These are phyloP conservation scores for Drosophila watanabei DNA, from an alignment of 1,140 invertebrate species.

Conservation along the genomic window DNA sequence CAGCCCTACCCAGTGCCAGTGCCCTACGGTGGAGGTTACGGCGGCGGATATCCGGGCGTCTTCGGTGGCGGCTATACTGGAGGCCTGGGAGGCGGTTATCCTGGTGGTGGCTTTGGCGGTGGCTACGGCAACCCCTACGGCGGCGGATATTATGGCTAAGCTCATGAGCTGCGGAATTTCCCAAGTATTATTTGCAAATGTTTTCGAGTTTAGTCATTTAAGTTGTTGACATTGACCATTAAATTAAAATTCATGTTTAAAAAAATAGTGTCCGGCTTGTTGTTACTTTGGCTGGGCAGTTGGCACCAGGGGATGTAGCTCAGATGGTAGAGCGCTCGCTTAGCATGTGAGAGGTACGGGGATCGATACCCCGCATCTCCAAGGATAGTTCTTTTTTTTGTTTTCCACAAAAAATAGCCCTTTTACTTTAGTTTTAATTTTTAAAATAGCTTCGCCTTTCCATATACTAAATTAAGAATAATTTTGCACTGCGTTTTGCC, in stretches of 20 bases:
- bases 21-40: constrained; percentile 46
- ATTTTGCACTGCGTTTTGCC: background rate
- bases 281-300: background rate
- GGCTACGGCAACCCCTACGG: constrained; percentile 46
- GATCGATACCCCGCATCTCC: constrained; percentile 89
- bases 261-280: background rate
- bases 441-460: background rate
- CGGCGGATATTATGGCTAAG: constrained; percentile 51
- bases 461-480: background rate
- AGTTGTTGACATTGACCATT: constrained; percentile 42
- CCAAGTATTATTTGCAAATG: constrained; percentile 46
- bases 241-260: constrained; percentile 32
- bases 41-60: constrained; percentile 42
- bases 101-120: constrained; percentile 44
- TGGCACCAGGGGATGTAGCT: constrained; percentile 87
- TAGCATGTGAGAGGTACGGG: constrained; percentile 94
- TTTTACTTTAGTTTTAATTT: too few species aligned
- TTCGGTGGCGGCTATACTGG: constrained; percentile 33
- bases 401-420: too few species aligned
- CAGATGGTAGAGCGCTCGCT: constrained; percentile 94
- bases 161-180: constrained; percentile 29
- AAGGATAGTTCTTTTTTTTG: background rate
- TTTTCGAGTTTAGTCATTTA: constrained; percentile 30
- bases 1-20: constrained; percentile 38
- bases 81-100: constrained; percentile 28